These are phyloP conservation scores for Mesorhabditis spiculigera DNA, from an alignment of 2,888 invertebrate genomes.

Conservation along the genomic window DNA sequence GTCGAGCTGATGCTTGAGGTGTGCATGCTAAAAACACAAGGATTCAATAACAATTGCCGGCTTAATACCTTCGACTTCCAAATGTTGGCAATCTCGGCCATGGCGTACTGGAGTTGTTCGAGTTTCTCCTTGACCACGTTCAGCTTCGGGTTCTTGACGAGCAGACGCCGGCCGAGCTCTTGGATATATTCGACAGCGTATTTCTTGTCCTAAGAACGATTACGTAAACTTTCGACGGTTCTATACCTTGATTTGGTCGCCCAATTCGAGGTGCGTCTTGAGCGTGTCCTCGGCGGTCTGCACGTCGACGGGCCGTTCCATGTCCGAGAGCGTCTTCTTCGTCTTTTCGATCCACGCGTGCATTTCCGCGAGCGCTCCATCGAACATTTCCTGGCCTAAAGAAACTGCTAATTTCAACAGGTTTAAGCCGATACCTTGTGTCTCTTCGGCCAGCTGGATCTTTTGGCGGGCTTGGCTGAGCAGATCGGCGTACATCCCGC, in stretches of 20 bases:
- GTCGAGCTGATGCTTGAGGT: slow-evolving; percentile 81
- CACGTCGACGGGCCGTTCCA: slow-evolving; percentile 64
- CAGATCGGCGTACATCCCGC: slow-evolving; percentile 82
- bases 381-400: slow-evolving; percentile 77
- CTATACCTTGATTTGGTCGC: slow-evolving; percentile 67
- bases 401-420: not conserved
- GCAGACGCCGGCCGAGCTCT: slow-evolving; percentile 69
- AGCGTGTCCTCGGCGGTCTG: slow-evolving; percentile 84
- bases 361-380: slow-evolving; percentile 57
- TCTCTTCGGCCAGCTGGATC: slow-evolving; percentile 80
- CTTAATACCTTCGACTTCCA: not conserved
- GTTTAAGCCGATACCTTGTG: slow-evolving; percentile 70
- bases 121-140: slow-evolving; percentile 39
- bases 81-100: slow-evolving; percentile 14
- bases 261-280: slow-evolving; percentile 84
- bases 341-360: slow-evolving; percentile 40
- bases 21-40: slow-evolving; percentile 72
- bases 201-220: not conserved
- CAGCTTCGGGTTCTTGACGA: slow-evolving; percentile 64
- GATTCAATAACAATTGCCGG: not conserved
- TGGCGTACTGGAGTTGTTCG: slow-evolving; percentile 23
- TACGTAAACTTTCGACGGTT: slow-evolving; percentile 32
- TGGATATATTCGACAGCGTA: slow-evolving; percentile 73
- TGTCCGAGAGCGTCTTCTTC: slow-evolving; percentile 32
- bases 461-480: slow-evolving; percentile 76